Percentiles rank a stretch among this genome's conserved stretches.
Evolutionary conservation across 2,888 invertebrate genomes (phyloP).

Genomic region (Periphyllus acericola): DNA sequence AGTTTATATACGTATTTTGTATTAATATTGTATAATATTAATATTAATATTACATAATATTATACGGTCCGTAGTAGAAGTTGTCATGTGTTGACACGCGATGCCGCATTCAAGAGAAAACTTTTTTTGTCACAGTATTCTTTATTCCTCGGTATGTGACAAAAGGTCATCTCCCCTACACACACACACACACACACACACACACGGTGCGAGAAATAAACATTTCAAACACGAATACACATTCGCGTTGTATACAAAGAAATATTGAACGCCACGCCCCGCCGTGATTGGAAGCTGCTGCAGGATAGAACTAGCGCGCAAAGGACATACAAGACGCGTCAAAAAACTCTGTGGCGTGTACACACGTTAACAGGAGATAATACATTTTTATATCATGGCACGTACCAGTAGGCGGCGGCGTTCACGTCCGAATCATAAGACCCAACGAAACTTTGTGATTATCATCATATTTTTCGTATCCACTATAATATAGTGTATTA

Average conservation of each 20-base stretch:
- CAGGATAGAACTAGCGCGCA: not conserved
- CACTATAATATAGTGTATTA: too few relatives aligned
- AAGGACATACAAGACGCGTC: not conserved
- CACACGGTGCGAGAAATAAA: not conserved
- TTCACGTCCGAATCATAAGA: not conserved
- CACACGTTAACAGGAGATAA: too few relatives aligned
- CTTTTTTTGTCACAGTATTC: conserved; percentile 6
- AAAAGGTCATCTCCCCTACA: conserved; percentile 16
- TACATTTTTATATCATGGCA: not conserved
- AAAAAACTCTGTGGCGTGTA: not conserved
- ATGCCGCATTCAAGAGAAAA: conserved; percentile 2
- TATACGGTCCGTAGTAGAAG: too few relatives aligned
- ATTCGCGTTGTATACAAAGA: not conserved
- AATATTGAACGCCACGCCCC: not conserved
- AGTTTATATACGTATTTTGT: too few relatives aligned
- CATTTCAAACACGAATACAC: not conserved
- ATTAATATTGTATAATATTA: too few relatives aligned
- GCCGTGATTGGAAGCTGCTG: not conserved
- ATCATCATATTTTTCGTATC: not conserved
- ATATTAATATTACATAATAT: too few relatives aligned
- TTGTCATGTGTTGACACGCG: conserved; percentile 8
- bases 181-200: too few relatives aligned
- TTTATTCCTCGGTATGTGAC: not conserved
- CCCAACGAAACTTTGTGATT: conserved; percentile 34
- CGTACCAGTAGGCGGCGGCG: not conserved